These are phyloP conservation scores for Cryptosula pallasiana DNA, from an alignment of 2,888 invertebrate genomes.

Conservation along the genomic window DNA sequence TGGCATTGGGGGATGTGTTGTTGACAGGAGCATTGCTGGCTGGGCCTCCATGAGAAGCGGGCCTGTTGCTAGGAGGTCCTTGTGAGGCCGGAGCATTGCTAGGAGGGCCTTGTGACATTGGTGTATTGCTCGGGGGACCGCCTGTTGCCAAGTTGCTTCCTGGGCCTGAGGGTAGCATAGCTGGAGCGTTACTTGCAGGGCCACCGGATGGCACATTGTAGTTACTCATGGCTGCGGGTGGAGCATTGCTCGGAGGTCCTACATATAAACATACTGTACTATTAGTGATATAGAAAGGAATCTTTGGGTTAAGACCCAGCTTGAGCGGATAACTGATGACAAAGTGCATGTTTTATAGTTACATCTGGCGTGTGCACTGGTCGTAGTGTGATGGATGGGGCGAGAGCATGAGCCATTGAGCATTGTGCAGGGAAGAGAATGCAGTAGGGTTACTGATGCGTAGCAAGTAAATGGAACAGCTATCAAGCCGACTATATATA, in stretches of 20 bases:
- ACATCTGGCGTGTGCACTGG: not conserved
- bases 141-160: not conserved
- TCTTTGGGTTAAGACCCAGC: too few relatives aligned
- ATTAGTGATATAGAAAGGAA: too few relatives aligned
- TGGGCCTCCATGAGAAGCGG: slow-evolving; percentile 12
- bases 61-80: slow-evolving; percentile 13
- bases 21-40: slow-evolving; percentile 13
- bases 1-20: not conserved
- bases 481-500: not conserved
- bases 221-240: not conserved
- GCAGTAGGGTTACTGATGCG: not conserved
- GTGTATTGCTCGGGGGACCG: slow-evolving; percentile 8
- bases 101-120: slow-evolving; percentile 16
- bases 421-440: not conserved
- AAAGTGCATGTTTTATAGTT: not conserved
- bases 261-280: too few relatives aligned
- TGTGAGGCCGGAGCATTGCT: slow-evolving; percentile 16
- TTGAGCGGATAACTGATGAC: not conserved
- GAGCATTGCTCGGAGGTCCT: not conserved
- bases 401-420: not conserved
- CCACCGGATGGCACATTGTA: slow-evolving; percentile 2
- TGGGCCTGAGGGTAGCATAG: not conserved
- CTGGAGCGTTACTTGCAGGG: not conserved
- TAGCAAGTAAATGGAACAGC: not conserved
- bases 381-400: not conserved